These are phyloP conservation scores for Doris montereyensis DNA, from an alignment of 2,888 invertebrate genomes.

Conservation along the genomic window DNA sequence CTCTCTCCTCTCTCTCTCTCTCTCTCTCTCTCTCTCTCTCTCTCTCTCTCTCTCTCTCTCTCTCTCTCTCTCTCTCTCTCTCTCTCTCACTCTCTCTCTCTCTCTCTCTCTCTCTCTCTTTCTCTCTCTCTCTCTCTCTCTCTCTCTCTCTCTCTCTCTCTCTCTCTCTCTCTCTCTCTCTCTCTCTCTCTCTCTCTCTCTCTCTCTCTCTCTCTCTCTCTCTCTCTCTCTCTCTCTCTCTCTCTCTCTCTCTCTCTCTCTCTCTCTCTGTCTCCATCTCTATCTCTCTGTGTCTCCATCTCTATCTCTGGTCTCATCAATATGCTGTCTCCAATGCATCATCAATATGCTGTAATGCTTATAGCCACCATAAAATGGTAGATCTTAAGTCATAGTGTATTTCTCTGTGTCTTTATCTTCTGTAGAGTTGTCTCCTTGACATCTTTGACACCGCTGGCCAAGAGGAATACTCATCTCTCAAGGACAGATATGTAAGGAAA, in stretches of 20 bases:
- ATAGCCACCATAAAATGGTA: no score
- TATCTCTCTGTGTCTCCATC: conserved; percentile 35
- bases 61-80: neutral
- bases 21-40: conserved; percentile 17
- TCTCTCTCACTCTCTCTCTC: neutral
- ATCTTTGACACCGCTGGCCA: conserved; percentile 64
- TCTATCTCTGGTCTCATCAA: no score
- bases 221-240: conserved; percentile 22
- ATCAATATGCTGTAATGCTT: neutral
- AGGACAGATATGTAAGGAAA: conserved; percentile 56
- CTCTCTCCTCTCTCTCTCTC: no score
- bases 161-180: conserved; percentile 7
- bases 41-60: neutral
- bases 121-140: conserved; percentile 24
- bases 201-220: neutral
- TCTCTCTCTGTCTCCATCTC: conserved; percentile 28
- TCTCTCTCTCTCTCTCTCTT: conserved; percentile 4
- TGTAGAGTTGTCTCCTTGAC: conserved; percentile 49
- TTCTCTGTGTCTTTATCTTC: no score
- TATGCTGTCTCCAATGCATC: neutral
- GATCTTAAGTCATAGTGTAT: no score
- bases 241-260: conserved; percentile 15
- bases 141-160: conserved; percentile 23
- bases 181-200: conserved; percentile 18
- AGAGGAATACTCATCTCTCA: conserved; percentile 59